Base-by-base conservation (phyloP, 2,797 vertebrate species). In the Diceros bicornis region DNA sequence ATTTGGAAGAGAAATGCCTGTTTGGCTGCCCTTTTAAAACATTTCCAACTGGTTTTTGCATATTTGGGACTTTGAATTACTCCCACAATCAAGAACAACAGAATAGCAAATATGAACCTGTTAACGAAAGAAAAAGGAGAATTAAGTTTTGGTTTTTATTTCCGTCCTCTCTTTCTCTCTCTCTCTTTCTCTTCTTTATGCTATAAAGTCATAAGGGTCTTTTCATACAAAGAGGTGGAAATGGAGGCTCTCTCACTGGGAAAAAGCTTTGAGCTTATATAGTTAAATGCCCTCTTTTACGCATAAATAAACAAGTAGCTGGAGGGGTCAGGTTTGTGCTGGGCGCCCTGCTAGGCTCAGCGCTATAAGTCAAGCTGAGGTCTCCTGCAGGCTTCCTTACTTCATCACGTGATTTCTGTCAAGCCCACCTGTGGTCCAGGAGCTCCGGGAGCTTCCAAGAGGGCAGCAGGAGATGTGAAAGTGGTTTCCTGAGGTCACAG, bases 21-120 rank as follows among this genome's bases (percentile, higher is more conserved):
- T 59, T 81, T 75, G 86, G 96, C 92, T 64, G 83, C 44, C 52
- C 87, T 95, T 94, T 72, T 13, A 64, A 83, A 91, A 87, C 16
- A 61, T 69, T 82, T 93, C 94, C 89, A 66, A 84, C 52, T n/a
- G 89, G n/a, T 16, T 79, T 82, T 62, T 75, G 29, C 84, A 83
- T 66, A 13, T 20, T 94, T 37, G 34, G 75, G 74, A 11, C 83
- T 89, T 92, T 2, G 20, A 55, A 68, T 68, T 18, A 61, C 69
- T 85, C 81, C 74, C 89, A 77, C 75, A 25, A 4, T 29, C 81
- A 77, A 75, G 83, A 85, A 61, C 78, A 71, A 1, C 79, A 77
- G 32, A 84, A 34, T 1, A 82, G 57, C 62, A 50, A 29, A 66
- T 14, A 37, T 0, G 50, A 89, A 74, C 64, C 71, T 82, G 68